Base-by-base conservation (phyloP, 2,113 vertebrate species). In the Empidonax traillii region DNA sequence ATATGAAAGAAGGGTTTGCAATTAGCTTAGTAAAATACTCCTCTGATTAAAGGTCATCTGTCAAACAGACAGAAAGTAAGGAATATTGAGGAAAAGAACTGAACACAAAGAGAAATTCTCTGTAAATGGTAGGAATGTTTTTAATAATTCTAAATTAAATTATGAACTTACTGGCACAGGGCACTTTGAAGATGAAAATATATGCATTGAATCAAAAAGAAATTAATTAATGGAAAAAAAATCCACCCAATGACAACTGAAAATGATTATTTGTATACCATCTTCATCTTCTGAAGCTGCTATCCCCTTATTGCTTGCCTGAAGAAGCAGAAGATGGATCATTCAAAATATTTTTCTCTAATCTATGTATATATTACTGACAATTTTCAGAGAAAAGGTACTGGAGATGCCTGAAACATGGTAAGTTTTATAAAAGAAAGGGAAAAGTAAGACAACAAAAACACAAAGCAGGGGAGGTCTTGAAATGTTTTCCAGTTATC, bases 401-500 rank as follows among this genome's bases (percentile, higher is more conserved):
- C 24, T 51, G 35, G 28, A 25, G 10, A n/a, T 52, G 5, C 4
- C 33, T 23, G 51, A 78, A 85, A 28, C 7, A 31, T 20, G 18
- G 1, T 8, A 44, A 71, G 2, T 28, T 58, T 62, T 72, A 52
- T 3, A 56, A 37, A 72, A 72, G 22, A 46, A 39, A 69, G 3
- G 7, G 17, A 68, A 76, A 52, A 14, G 1, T 25, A 14, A 59
- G 37, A 37, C 22, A 77, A n/a, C 8, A 58, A 44, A 89, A 69
- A 8, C 16, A 61, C 3, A 67, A 13, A 59, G 46, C 18, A 0
- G 0, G 4, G 7, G 2, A 30, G 12, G 4, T 7, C 4, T 12
- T 76, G 35, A 55, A 63, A 30, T 2, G 0, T 39, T 85, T 88
- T 88, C 49, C 10, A 35, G 3, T 19, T 56, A 35, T 31, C 14